These are phyloP conservation scores for Serilophus lunatus DNA, from an alignment of 2,113 vertebrate genomes.

Conservation along the genomic window DNA sequence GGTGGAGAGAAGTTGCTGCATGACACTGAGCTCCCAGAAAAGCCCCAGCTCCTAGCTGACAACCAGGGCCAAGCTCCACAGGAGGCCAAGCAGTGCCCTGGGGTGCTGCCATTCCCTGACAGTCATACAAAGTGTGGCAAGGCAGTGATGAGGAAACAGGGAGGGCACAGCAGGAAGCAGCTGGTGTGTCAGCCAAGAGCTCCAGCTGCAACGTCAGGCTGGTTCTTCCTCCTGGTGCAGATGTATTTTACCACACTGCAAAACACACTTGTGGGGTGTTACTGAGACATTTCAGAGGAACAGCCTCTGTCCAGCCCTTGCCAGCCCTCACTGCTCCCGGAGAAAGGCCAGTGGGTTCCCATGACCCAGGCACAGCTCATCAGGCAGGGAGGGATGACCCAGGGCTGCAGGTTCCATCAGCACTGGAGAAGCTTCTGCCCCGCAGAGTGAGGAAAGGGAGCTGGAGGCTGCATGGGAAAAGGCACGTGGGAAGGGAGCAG, in stretches of 20 bases:
- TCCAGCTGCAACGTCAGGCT: background rate
- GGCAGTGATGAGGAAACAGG: background rate
- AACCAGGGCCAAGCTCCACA: background rate
- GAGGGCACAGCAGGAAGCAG: background rate
- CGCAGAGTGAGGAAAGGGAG: background rate
- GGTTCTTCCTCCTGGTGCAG: background rate
- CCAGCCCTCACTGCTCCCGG: rapidly evolving
- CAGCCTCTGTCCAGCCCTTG: background rate
- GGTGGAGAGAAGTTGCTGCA: background rate
- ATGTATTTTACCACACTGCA: background rate
- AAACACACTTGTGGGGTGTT: background rate
- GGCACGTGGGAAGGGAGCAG: rapidly evolving
- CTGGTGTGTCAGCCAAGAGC: background rate
- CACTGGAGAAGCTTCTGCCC: background rate
- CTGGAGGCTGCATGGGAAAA: background rate
- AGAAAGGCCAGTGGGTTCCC: background rate
- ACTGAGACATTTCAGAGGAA: background rate
- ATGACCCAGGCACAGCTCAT: background rate
- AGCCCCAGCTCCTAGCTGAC: rapidly evolving
- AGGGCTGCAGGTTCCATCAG: background rate
- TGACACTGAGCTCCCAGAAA: background rate
- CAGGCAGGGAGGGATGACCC: background rate
- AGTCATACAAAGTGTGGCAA: rapidly evolving
- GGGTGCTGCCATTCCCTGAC: background rate
- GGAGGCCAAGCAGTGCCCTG: background rate